These are phyloP conservation scores for Araneus ventricosus DNA, from an alignment of 1,140 invertebrate genomes.

Conservation along the genomic window DNA sequence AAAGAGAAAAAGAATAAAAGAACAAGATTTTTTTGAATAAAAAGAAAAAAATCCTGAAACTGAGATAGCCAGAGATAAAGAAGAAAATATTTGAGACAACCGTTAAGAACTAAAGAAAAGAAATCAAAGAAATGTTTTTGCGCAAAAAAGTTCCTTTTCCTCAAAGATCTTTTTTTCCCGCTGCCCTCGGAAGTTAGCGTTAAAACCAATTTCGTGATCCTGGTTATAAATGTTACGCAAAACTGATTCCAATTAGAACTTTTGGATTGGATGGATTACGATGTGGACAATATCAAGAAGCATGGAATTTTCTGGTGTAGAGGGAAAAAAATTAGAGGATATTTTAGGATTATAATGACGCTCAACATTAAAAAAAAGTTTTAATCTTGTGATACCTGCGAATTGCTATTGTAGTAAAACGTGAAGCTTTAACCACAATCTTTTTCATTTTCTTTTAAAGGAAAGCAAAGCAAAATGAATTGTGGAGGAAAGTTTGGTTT, in stretches of 20 bases:
- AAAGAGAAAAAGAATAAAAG: no score
- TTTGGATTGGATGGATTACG: neutral
- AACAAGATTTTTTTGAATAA: neutral
- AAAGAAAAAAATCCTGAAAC: neutral
- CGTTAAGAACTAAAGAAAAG: neutral
- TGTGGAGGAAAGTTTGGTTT: no score
- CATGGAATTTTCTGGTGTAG: neutral
- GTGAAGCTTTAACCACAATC: no score
- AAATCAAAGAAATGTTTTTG: neutral
- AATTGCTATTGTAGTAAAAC: no score
- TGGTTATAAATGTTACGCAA: neutral
- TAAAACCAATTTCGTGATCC: neutral
- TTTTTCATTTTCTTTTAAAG: no score
- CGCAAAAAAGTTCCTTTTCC: neutral
- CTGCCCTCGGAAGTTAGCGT: neutral
- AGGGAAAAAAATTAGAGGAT: no score
- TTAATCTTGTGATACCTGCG: no score
- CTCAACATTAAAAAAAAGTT: no score
- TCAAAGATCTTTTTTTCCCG: neutral
- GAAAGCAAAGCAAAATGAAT: no score
- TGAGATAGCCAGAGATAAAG: neutral
- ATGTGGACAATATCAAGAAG: neutral
- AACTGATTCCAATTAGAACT: neutral
- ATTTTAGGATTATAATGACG: no score
- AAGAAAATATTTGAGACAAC: slow-evolving; percentile 18